Evolutionary conservation across 1,140 invertebrate genomes (phyloP).

Genomic region (Myzus persicae): DNA sequence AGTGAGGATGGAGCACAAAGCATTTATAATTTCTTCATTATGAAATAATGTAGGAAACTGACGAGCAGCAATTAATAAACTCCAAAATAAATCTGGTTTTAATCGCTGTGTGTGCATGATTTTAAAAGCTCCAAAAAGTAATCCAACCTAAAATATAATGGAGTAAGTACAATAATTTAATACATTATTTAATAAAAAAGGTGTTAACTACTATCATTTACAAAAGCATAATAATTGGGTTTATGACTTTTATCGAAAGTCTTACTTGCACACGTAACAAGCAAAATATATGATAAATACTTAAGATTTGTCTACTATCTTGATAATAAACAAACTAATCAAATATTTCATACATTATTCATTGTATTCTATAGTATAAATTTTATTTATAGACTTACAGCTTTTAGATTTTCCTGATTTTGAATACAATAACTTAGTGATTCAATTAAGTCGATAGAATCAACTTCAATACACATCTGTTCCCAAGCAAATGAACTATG

Average conservation of each 20-base stretch:
- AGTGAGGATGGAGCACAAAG: slow-evolving; percentile 82
- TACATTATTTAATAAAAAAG: neutral
- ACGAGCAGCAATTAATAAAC: slow-evolving; percentile 83
- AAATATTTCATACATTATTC: neutral
- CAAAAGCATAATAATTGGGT: neutral
- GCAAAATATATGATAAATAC: neutral
- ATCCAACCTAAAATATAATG: slow-evolving; percentile 28
- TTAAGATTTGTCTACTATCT: no score
- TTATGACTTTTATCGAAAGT: neutral
- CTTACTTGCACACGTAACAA: neutral
- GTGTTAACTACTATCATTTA: neutral
- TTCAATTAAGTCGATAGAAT: slow-evolving; percentile 36
- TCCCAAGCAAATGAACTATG: slow-evolving; percentile 54
- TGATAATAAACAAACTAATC: neutral
- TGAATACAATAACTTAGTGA: slow-evolving; percentile 43
- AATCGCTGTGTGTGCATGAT: slow-evolving; percentile 47
- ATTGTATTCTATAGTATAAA: neutral
- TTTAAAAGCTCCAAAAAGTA: slow-evolving; percentile 55
- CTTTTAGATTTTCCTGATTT: slow-evolving; percentile 53
- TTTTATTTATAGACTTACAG: slow-evolving; percentile 30
- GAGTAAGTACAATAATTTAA: neutral
- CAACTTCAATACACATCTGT: slow-evolving; percentile 52
- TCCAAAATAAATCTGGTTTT: slow-evolving; percentile 50
- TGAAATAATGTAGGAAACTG: slow-evolving; percentile 79
- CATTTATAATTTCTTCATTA: slow-evolving; percentile 81